Conservation (phyloP, 2,888 invertebrate genomes). For the Cryptocheilus praepositus region DNA sequence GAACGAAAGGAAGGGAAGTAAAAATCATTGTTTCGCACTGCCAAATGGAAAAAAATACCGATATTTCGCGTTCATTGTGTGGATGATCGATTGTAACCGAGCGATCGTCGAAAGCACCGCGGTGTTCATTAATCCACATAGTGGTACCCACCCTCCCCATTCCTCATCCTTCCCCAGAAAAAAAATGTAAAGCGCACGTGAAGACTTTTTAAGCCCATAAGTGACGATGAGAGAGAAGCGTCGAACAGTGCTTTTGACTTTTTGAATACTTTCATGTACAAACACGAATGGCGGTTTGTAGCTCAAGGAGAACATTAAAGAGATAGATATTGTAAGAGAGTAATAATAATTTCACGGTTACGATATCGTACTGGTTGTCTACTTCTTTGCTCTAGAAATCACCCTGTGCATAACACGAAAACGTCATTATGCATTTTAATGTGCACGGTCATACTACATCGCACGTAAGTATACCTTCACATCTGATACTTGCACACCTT, state of each 20-base stretch:
- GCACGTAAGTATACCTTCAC: too few species aligned
- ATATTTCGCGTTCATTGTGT: conserved; percentile 41
- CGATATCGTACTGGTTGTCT: conserved; percentile 44
- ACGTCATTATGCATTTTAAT: too few species aligned
- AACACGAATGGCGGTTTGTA: conserved; percentile 54
- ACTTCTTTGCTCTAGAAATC: conserved; percentile 1
- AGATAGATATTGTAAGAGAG: conserved; percentile 58
- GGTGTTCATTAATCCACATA: conserved; percentile 55
- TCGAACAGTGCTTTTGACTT: conserved; percentile 52
- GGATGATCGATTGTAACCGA: conserved; percentile 34
- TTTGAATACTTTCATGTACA: conserved; percentile 58
- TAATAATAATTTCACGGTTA: conserved; percentile 59
- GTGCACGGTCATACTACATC: too few species aligned
- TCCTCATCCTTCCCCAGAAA: conserved; percentile 12
- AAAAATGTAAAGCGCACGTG: conserved; percentile 27
- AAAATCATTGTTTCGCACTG: conserved; percentile 41
- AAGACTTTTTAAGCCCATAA: conserved; percentile 35
- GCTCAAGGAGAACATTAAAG: conserved; percentile 53
- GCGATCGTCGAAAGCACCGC: conserved; percentile 53
- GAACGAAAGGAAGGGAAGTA: conserved; percentile 6
- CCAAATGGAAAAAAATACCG: conserved; percentile 33
- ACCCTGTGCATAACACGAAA: too few species aligned
- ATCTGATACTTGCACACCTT: too few species aligned
- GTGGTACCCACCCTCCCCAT: conserved; percentile 22
- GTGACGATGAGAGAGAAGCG: conserved; percentile 33